Percentiles rank a stretch among this genome's conserved stretches.
phyloP scores from a whole-genome alignment of 1,140 invertebrate species.

The Linepithema humile region DNA sequence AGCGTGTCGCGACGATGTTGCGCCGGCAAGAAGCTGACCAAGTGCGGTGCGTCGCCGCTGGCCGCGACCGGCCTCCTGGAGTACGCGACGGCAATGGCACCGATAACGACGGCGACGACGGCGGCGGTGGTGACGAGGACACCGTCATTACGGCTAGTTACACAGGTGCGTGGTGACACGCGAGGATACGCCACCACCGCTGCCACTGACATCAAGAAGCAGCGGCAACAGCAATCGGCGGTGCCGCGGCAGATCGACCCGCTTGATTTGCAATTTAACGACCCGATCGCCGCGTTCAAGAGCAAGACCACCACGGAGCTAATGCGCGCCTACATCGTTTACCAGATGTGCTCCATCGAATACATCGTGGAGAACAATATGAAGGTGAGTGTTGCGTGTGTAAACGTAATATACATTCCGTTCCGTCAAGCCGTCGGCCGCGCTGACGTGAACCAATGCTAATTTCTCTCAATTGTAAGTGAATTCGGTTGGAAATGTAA shows the following conservation, averaged over 20 bases:
- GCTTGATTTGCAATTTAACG: conserved; percentile 94
- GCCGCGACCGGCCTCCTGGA: conserved; percentile 63
- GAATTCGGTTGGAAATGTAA: too few species aligned
- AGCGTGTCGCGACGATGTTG: conserved; percentile 76
- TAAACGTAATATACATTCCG: not conserved
- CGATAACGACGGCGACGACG: not conserved
- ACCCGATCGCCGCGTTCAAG: conserved; percentile 92
- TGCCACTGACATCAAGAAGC: conserved; percentile 63
- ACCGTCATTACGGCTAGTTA: conserved; percentile 72
- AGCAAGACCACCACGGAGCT: conserved; percentile 98
- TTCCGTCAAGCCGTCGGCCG: too few species aligned
- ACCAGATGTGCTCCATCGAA: conserved; percentile 95
- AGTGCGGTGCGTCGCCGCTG: conserved; percentile 57
- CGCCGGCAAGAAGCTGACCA: conserved; percentile 73
- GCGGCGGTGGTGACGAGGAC: conserved; percentile 40
- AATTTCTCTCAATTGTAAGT: too few species aligned
- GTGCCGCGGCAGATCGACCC: conserved; percentile 87
- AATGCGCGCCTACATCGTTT: conserved; percentile 95
- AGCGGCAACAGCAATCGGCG: conserved; percentile 66
- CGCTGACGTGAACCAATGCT: too few species aligned
- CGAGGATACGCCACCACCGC: conserved; percentile 67
- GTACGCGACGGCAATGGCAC: conserved; percentile 47
- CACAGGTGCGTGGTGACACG: conserved; percentile 67
- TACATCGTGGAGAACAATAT: conserved; percentile 97
- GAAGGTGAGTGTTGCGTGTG: conserved; percentile 88